Evolutionary conservation across 2,888 invertebrate species (phyloP).

Genomic region (Teinopalpus imperialis): DNA sequence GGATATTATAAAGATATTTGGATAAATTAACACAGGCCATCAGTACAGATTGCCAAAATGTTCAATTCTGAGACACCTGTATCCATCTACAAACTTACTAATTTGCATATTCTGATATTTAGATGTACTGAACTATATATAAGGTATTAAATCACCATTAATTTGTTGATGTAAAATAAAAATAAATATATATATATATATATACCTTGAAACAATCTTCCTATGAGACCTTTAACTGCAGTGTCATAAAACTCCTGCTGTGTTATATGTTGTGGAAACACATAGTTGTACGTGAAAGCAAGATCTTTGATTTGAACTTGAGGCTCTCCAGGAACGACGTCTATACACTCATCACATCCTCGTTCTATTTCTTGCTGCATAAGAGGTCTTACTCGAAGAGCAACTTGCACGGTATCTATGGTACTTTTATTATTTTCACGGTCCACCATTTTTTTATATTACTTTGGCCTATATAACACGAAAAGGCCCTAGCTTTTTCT

Average conservation of each 20-base stretch:
- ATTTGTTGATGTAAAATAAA: too few relatives aligned
- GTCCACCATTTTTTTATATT: slow-evolving; percentile 57
- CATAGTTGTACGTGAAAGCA: slow-evolving; percentile 92
- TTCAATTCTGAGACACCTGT: too few relatives aligned
- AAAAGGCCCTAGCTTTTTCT: too few relatives aligned
- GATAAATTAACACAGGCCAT: too few relatives aligned
- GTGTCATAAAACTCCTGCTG: slow-evolving; percentile 89
- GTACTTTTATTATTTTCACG: slow-evolving; percentile 51
- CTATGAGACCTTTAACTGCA: slow-evolving; percentile 86
- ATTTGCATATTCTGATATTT: too few relatives aligned
- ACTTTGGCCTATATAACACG: slow-evolving; percentile 10
- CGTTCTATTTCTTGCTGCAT: slow-evolving; percentile 86
- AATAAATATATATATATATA: too few relatives aligned
- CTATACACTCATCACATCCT: slow-evolving; percentile 89
- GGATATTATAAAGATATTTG: too few relatives aligned
- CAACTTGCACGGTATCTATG: slow-evolving; percentile 87
- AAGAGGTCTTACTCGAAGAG: slow-evolving; percentile 91
- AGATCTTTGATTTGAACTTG: slow-evolving; percentile 88
- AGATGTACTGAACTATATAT: too few relatives aligned
- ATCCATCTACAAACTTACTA: too few relatives aligned
- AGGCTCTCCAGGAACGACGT: slow-evolving; percentile 83
- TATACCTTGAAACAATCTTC: slow-evolving; percentile 91
- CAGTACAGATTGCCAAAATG: too few relatives aligned
- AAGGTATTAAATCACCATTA: too few relatives aligned
- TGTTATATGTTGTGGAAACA: slow-evolving; percentile 85